Evolutionary conservation across 2,113 vertebrate species (phyloP).

Genomic region (Gadus macrocephalus): DNA sequence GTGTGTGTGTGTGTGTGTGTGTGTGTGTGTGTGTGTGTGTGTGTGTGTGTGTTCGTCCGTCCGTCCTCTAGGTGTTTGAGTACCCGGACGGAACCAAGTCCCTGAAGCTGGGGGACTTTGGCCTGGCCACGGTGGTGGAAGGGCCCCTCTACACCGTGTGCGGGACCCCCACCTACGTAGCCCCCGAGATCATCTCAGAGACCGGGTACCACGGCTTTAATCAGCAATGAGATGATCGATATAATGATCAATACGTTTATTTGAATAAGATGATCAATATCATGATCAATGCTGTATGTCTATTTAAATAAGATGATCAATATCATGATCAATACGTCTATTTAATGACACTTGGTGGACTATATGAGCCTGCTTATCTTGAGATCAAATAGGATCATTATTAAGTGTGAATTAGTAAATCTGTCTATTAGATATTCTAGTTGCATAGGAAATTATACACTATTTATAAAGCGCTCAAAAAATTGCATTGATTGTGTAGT

Average conservation of each 20-base stretch:
- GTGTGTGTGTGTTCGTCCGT: not conserved
- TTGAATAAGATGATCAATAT: not conserved
- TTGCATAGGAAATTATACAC: no score
- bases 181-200: constrained; percentile 96
- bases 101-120: constrained; percentile 94
- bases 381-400: no score
- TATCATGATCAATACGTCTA: no score
- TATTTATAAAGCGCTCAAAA: no score
- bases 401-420: no score
- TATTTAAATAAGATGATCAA: no score
- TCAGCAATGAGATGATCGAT: not conserved
- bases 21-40: not conserved
- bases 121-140: constrained; percentile 92
- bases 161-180: constrained; percentile 95
- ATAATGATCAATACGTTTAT: not conserved
- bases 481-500: no score
- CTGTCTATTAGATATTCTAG: no score
- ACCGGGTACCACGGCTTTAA: constrained; percentile 75
- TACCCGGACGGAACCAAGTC: constrained; percentile 89
- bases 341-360: not conserved
- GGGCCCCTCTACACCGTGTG: constrained; percentile 92
- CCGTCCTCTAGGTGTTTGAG: constrained; percentile 83
- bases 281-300: no score
- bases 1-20: constrained; percentile 1
- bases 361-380: no score